Conservation (phyloP, 2,113 vertebrate genomes). For the Ctenodactylus gundi region DNA sequence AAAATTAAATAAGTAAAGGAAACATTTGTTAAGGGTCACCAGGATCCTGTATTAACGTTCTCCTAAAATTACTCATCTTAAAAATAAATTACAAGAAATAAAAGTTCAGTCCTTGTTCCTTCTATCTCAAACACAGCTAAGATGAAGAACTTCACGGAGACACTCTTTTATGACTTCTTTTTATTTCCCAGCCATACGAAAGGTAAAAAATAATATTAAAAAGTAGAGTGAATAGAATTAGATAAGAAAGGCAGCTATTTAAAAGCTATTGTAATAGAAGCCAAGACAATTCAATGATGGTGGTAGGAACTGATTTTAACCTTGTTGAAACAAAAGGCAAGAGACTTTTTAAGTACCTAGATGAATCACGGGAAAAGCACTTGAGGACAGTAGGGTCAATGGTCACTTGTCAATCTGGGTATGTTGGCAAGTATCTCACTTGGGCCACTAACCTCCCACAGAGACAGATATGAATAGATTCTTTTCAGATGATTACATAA, state of each 20-base stretch:
- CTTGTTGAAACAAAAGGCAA: background rate
- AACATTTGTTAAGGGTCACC: rapidly evolving
- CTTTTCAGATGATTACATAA: background rate
- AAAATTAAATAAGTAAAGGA: background rate
- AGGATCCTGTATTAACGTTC: background rate
- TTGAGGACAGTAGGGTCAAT: rapidly evolving
- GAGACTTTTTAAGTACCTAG: background rate
- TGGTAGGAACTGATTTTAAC: background rate
- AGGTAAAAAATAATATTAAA: background rate
- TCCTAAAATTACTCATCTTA: background rate
- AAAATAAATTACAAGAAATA: background rate
- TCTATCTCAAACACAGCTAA: background rate
- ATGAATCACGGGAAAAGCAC: background rate
- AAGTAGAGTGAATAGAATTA: background rate
- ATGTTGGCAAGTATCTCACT: background rate
- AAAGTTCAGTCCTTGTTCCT: background rate
- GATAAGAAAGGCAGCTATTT: background rate
- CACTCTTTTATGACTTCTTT: background rate
- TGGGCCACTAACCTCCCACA: background rate
- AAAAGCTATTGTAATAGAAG: background rate
- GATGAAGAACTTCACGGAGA: background rate
- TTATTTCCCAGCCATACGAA: background rate
- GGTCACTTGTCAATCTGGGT: background rate
- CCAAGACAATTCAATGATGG: background rate
- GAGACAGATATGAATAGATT: rapidly evolving